Percentiles rank a stretch among this genome's conserved stretches.
Conservation (phyloP, 2,113 vertebrate genomes). For the Todiramphus saurophagus region DNA sequence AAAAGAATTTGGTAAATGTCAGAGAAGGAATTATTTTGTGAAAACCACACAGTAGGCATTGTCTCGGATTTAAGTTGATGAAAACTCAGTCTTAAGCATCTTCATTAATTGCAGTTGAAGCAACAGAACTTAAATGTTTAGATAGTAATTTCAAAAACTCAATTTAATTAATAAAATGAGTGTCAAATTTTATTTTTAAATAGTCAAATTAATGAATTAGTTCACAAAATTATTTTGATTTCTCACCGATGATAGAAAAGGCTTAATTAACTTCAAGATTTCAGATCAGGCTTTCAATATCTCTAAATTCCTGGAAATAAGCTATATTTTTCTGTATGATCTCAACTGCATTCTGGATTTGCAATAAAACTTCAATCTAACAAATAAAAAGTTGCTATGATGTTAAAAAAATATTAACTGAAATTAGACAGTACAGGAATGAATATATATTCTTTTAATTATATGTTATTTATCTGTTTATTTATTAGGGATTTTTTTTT, state of each 20-base stretch:
- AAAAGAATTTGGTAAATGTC: neutral
- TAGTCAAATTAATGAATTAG: neutral
- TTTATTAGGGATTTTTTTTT: neutral
- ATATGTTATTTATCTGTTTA: neutral
- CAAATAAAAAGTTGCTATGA: neutral
- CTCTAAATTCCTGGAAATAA: neutral
- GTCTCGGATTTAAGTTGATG: neutral
- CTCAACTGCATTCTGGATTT: neutral
- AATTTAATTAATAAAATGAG: neutral
- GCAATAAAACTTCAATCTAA: neutral
- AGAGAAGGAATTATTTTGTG: neutral
- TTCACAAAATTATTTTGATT: neutral
- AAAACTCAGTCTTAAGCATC: neutral
- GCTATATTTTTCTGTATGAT: neutral
- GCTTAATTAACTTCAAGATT: neutral
- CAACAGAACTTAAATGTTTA: neutral
- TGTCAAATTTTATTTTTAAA: neutral
- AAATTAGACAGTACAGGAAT: neutral
- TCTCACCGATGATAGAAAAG: neutral
- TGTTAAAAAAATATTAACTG: neutral
- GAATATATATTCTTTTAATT: neutral
- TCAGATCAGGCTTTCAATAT: neutral
- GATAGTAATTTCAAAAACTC: neutral
- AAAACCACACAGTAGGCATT: neutral
- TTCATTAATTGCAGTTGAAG: neutral